A percentile compares a stretch with the other conserved stretches of the same genome.
Evolutionary conservation across 2,888 invertebrate species (phyloP).

Genomic region (Hoplodrina blanda): DNA sequence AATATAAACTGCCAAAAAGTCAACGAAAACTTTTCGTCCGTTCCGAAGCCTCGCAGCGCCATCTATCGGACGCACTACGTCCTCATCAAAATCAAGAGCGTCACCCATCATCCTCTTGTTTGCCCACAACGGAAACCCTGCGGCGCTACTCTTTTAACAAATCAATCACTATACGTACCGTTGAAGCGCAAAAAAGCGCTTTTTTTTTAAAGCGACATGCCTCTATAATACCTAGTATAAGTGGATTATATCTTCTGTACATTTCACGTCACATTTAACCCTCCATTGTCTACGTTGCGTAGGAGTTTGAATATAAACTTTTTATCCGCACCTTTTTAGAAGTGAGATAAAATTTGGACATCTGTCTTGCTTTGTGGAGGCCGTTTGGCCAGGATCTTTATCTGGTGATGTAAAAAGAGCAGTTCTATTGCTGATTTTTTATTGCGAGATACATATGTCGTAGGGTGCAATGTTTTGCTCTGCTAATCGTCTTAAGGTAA

Average conservation of each 20-base stretch:
- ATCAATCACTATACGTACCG: slow-evolving; percentile 82
- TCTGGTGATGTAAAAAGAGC: slow-evolving; percentile 77
- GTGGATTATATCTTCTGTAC: slow-evolving; percentile 86
- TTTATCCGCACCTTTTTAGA: slow-evolving; percentile 76
- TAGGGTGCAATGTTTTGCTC: slow-evolving; percentile 52
- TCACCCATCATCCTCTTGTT: slow-evolving; percentile 75
- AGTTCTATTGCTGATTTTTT: slow-evolving; percentile 59
- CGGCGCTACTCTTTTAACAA: slow-evolving; percentile 85
- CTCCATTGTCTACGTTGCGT: slow-evolving; percentile 84
- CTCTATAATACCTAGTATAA: slow-evolving; percentile 77
- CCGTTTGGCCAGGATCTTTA: slow-evolving; percentile 72
- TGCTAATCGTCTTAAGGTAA: slow-evolving; percentile 62
- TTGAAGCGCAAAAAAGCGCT: slow-evolving; percentile 68
- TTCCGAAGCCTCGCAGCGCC: slow-evolving; percentile 58
- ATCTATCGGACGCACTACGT: slow-evolving; percentile 72
- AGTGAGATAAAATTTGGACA: slow-evolving; percentile 80
- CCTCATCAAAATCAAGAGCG: slow-evolving; percentile 44
- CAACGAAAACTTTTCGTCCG: slow-evolving; percentile 37
- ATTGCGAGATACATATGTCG: slow-evolving; percentile 53
- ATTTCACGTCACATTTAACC: slow-evolving; percentile 89
- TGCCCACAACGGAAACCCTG: slow-evolving; percentile 86
- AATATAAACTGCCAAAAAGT: slow-evolving; percentile 16
- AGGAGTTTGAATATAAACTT: slow-evolving; percentile 82
- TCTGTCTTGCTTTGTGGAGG: slow-evolving; percentile 84
- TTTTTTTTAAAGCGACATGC: slow-evolving; percentile 86